Percentiles rank a stretch among this genome's conserved stretches.
Evolutionary conservation across 1,140 invertebrate genomes (phyloP).

Genomic region (Colletes gigas): DNA sequence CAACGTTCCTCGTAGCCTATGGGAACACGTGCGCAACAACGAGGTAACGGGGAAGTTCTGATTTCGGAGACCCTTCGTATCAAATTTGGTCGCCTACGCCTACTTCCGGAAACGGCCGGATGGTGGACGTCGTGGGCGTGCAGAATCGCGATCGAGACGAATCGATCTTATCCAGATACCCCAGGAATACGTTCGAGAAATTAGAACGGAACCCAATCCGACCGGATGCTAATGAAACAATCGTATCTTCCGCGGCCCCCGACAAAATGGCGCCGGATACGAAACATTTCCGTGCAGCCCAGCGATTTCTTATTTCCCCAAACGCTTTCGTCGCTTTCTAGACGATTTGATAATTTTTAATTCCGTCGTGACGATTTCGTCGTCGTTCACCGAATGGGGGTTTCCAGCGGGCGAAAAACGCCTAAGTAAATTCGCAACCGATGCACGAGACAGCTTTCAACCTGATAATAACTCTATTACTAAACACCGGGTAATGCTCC

Average conservation of each 20-base stretch:
- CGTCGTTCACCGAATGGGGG: not conserved
- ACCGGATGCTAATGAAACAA: no score
- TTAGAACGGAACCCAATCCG: not conserved
- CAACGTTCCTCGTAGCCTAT: not conserved
- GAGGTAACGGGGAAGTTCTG: not conserved
- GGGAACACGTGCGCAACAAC: not conserved
- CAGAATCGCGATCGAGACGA: conserved; percentile 36
- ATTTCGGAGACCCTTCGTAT: conserved; percentile 9
- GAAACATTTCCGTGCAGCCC: no score
- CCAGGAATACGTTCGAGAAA: not conserved
- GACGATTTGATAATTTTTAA: not conserved
- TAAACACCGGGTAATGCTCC: not conserved
- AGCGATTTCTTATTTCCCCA: no score
- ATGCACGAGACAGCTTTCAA: conserved; percentile 29
- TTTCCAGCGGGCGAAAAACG: not conserved
- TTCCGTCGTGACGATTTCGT: not conserved
- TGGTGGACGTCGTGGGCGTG: conserved; percentile 33
- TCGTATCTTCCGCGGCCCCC: no score
- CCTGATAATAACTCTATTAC: conserved; percentile 37
- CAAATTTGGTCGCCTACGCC: conserved; percentile 47
- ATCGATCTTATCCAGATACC: conserved; percentile 6
- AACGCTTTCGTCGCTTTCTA: no score
- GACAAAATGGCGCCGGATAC: no score
- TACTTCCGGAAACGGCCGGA: conserved; percentile 39
- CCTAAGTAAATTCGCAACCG: conserved; percentile 17